phyloP scores from a whole-genome alignment of 2,113 vertebrate species.

The Heterotilapia buettikoferi region DNA sequence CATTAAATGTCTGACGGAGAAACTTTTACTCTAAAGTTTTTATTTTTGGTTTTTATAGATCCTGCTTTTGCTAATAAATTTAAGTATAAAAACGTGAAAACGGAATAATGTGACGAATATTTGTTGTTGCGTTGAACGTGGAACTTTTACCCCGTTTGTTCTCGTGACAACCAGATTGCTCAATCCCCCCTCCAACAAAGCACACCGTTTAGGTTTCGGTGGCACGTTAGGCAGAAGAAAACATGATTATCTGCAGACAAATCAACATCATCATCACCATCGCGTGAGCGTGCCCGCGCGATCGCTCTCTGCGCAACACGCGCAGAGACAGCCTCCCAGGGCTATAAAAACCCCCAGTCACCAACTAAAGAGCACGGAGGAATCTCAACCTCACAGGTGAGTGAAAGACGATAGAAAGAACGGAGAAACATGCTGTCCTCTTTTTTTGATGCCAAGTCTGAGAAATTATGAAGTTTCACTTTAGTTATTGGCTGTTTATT shows the following conservation, averaged over 20 bases:
- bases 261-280: neutral
- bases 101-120: neutral
- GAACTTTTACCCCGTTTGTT: neutral
- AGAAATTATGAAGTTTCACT: neutral
- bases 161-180: neutral
- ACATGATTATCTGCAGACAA: slow-evolving; percentile 12
- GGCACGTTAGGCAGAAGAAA: slow-evolving; percentile 26
- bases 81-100: neutral
- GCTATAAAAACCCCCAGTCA: slow-evolving; percentile 61
- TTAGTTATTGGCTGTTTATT: neutral
- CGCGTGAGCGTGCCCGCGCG: neutral
- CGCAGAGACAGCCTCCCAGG: neutral
- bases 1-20: neutral
- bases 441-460: neutral
- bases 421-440: neutral
- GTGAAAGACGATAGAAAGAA: neutral
- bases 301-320: neutral
- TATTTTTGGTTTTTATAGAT: neutral
- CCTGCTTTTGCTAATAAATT: neutral
- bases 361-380: slow-evolving; percentile 4
- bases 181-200: neutral
- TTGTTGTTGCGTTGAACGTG: neutral
- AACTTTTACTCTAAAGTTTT: neutral
- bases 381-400: slow-evolving; percentile 64
- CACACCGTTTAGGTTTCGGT: neutral